Base-by-base conservation (phyloP, 2,888 invertebrate species). In the Bombyx huttoni region DNA sequence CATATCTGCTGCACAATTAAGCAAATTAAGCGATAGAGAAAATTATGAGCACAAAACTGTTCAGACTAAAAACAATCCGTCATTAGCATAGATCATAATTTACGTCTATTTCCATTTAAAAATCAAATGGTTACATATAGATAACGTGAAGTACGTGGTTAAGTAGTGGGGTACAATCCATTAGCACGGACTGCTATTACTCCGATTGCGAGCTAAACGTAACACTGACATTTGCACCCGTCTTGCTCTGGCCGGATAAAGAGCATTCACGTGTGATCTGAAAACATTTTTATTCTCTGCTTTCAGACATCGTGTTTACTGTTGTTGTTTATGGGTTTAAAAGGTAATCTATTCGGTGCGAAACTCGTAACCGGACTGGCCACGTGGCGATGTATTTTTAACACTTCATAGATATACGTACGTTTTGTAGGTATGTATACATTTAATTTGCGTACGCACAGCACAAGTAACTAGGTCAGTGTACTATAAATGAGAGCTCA, bases 111-210 rank as follows among this genome's bases (percentile, higher is more conserved):
- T 24, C 12, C 40, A 10, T 40, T 40, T 40, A 40, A 40, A 40
- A 24, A 24, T 24, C 40, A 40, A 12, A 40, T 40, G 8, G 12
- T 40, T 40, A 40, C 40, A 6, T 40, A 12, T 8, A 40, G 9
- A 40, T 40, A 40, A 40, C 48, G 33, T n/a, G 45, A 47, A 34
- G 49, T 47, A 47, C 40, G 33, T 12, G 52, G 49, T 14, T 49
- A 49, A 40, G 49, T 35, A 34, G 40, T 50, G 14, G 3, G 50
- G 70, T 67, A 71, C 74, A 78, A 78, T 78, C 76, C 78, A 78
- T 78, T 78, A 78, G 75, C 70, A 61, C 58, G 54, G 62, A 59
- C 66, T 66, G 68, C 71, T 74, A 73, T 71, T 75, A 72, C 72
- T 73, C 48, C 40, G 50, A 47, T 70, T 69, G 65, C 65, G 64